These are phyloP conservation scores for Diogma glabrata DNA, from an alignment of 2,888 invertebrate species.

Conservation along the genomic window DNA sequence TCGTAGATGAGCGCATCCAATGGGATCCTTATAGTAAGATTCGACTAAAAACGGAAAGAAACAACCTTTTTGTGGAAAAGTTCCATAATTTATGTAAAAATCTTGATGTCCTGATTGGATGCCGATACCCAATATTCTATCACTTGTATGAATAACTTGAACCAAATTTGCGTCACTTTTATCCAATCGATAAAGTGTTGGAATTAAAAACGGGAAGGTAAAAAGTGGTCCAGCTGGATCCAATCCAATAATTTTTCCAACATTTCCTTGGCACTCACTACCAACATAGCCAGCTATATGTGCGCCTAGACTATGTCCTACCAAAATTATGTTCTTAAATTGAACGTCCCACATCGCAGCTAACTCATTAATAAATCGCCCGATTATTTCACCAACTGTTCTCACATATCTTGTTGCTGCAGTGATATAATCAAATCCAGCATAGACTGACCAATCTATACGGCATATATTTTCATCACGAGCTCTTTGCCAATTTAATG, in stretches of 20 bases:
- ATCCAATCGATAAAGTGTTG: neutral
- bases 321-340: neutral
- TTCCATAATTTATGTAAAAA: neutral
- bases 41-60: neutral
- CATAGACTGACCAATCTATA: neutral
- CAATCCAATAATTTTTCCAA: neutral
- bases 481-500: neutral
- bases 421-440: neutral
- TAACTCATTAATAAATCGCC: neutral
- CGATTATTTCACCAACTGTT: neutral
- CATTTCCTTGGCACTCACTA: neutral
- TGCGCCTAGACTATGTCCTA: neutral
- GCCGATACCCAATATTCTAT: neutral
- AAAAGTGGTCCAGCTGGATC: neutral
- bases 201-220: neutral
- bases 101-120: neutral
- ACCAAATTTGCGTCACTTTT: neutral
- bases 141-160: neutral
- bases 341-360: neutral
- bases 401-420: neutral
- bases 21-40: neutral
- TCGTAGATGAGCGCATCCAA: neutral
- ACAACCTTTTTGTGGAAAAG: neutral
- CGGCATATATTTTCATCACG: neutral
- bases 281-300: neutral